These are phyloP conservation scores for Macrobrachium nipponense DNA, from an alignment of 1,140 invertebrate species.

Conservation along the genomic window DNA sequence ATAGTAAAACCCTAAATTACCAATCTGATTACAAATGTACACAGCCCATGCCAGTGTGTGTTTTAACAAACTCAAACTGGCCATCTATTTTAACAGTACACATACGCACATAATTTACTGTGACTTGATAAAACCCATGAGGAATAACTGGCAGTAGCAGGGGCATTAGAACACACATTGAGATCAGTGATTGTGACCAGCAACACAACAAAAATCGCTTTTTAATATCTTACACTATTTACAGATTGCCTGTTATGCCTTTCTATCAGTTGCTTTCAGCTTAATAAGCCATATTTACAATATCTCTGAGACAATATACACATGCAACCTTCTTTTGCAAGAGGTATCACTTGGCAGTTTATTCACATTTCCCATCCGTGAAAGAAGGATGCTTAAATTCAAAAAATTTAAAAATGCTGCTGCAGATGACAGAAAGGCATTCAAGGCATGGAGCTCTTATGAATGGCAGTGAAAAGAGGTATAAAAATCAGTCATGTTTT, in stretches of 20 bases:
- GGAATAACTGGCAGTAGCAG: conserved; percentile 50
- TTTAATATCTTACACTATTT: conserved; percentile 57
- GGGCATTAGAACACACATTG: conserved; percentile 56
- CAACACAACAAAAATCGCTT: conserved; percentile 46
- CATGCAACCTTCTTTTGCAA: conserved; percentile 2
- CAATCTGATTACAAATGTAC: conserved; percentile 21
- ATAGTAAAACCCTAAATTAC: conserved; percentile 21
- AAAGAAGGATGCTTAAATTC: no score
- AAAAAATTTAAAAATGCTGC: no score
- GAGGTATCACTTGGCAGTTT: conserved; percentile 37
- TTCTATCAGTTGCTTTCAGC: conserved; percentile 22
- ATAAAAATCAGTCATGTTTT: conserved; percentile 56
- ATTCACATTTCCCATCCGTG: not conserved
- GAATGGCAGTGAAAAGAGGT: conserved; percentile 58
- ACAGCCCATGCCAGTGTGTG: conserved; percentile 31
- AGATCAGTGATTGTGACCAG: conserved; percentile 63
- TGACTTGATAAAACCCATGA: conserved; percentile 47
- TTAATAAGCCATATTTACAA: conserved; percentile 15
- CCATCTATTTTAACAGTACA: conserved; percentile 1
- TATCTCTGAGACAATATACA: conserved; percentile 26
- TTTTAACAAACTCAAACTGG: conserved; percentile 13
- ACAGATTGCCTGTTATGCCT: conserved; percentile 28
- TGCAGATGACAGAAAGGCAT: conserved; percentile 28
- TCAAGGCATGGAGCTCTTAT: conserved; percentile 43
- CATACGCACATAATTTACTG: conserved; percentile 26